Base-by-base conservation (phyloP, 2,797 vertebrate genomes). In the Sebastes hubbsi region DNA sequence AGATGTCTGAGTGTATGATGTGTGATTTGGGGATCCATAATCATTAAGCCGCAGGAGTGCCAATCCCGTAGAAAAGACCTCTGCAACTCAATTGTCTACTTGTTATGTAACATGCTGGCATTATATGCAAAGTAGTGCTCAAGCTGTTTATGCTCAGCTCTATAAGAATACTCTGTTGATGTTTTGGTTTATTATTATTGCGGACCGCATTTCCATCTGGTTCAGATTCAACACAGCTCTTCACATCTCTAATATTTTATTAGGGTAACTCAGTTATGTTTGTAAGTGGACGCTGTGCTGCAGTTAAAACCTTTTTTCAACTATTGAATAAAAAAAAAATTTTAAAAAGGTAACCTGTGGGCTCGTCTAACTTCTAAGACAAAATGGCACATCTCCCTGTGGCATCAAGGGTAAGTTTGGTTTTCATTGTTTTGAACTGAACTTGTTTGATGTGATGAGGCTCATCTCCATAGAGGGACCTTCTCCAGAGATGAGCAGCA, bases 31-130 rank as follows among this genome's bases (percentile, higher is more conserved):
- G 60, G 64, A 81, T 83, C 62, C 69, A 74, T 82, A 69, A 75
- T 85, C 74, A 75, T 82, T 59, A 84, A 87, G 46, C 77, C 18
- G n/a, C 81, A 89, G 38, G 71, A 88, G 91, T 88, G 91, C 91
- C 88, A 88, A 87, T 86, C 82, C 29, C 54, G 38, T 63, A 56
- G 74, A 78, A 80, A 54, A 80, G 77, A 81, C 60, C n/a, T 78
- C 73, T 80, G 77, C 65, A 75, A 67, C 61, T 78, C 70, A 81
- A 25, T 68, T 11, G 64, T 85, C 78, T 70, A 18, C 59, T 82
- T 75, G 49, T 89, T 88, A 78, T 61, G 32, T 75, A 88, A 88
- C 79, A 75, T 4, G 30, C 52, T 32, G 78, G 59, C 32, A 66
- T 82, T 81, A 66, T 79, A 71, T 90, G 88, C 86, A 88, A 89